Base-by-base conservation (phyloP, 2,113 vertebrate species). In the Ophthalmotilapia sp. region DNA sequence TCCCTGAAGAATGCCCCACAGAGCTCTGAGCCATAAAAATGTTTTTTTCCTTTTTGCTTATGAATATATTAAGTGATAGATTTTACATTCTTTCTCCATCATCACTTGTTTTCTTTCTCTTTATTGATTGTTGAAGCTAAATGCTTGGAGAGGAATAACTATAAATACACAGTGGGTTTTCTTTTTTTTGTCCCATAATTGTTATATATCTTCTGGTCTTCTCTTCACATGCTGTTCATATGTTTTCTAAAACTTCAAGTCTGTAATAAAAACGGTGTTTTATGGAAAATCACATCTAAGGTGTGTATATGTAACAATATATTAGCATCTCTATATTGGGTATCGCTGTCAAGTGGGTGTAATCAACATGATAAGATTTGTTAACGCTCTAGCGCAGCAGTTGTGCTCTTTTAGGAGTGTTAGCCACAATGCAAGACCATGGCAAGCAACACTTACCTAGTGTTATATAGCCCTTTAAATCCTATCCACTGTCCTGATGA, bases 21-120 rank as follows among this genome's bases (percentile, higher is more conserved):
- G 84, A 89, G 58, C 79, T 86, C 17, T 73, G 68, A 85, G 65
- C 89, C 55, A 89, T 79, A 80, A 81, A 91, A 85, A 42, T 75
- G 6, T 23, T 29, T 56, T 80, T 21, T 65, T 21, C 40, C 60
- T 36, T 82, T 86, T 88, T 60, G 26, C 65, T 91, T 79, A 90
- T 92, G 87, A 93, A 94, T 90, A 83, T 86, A 53, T 86, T 85
- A 68, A 90, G 87, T 68, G 33, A 80, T 90, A 55, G 55, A 86
- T 49, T 55, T n/a, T 45, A 8, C 2, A 31, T 19, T 36, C 23
- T 21, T 21, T 17, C 29, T 79, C 17, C 40, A 40, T 83, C 26
- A 51, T 77, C 73, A 13, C 73, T n/a, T 77, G 26, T n/a, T 77
- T n/a, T 51, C 13, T 17, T 49, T 60, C 9, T 19, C 14, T 49